These are phyloP conservation scores for Acanthurus leucopareius DNA, from an alignment of 2,797 vertebrate genomes.

Conservation along the genomic window DNA sequence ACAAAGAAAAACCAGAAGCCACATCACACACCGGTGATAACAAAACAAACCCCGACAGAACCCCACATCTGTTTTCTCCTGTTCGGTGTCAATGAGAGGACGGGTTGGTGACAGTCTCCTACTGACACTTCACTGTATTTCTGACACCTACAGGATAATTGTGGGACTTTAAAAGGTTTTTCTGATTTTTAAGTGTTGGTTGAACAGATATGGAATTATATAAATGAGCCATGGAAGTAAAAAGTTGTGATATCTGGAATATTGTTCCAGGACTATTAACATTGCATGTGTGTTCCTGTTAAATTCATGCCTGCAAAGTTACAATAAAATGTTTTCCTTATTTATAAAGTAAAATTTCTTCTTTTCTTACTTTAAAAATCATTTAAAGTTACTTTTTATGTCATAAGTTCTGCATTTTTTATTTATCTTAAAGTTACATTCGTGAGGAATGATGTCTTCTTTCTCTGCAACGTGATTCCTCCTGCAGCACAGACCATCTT, in stretches of 20 bases:
- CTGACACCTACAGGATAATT: too few species aligned
- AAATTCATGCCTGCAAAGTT: background rate
- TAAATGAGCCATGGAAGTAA: too few species aligned
- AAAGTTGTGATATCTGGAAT: background rate
- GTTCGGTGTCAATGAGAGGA: background rate
- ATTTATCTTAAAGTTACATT: too few species aligned
- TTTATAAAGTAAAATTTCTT: background rate
- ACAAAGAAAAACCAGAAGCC: constrained; percentile 20
- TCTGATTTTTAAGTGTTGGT: background rate
- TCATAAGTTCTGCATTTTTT: background rate
- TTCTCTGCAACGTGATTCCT: background rate
- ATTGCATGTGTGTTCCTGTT: background rate
- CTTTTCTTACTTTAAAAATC: background rate
- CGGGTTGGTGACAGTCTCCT: background rate
- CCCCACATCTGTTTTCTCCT: background rate
- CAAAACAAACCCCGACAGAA: background rate
- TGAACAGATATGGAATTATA: too few species aligned
- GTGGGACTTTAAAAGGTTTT: background rate
- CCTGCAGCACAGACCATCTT: background rate
- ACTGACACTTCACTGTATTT: background rate
- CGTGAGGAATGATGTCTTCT: background rate
- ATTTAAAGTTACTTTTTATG: background rate
- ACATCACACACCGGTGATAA: background rate
- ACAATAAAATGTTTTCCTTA: background rate
- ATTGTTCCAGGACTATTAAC: background rate